Evolutionary conservation across 2,888 invertebrate species (phyloP).

Genomic region (Leucania comma): DNA sequence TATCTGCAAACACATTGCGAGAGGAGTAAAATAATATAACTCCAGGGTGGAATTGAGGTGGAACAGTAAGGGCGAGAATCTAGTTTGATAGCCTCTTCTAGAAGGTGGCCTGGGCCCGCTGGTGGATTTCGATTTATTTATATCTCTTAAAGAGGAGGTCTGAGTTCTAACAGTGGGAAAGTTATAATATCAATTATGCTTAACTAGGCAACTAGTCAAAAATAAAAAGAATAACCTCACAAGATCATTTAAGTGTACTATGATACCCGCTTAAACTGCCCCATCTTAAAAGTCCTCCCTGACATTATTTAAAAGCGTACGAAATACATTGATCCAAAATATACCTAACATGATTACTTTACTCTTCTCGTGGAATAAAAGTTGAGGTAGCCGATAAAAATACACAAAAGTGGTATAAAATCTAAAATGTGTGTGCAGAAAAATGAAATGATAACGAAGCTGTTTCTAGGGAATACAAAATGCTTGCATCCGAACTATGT

Average conservation of each 20-base stretch:
- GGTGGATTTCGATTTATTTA: too few species aligned
- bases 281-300: not conserved
- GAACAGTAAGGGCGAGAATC: not conserved
- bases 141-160: too few species aligned
- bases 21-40: not conserved
- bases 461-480: conserved; percentile 19
- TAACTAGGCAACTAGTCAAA: too few species aligned
- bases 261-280: not conserved
- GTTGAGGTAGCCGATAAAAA: conserved; percentile 11
- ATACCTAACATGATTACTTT: conserved; percentile 2
- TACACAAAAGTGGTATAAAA: conserved; percentile 10
- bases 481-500: conserved; percentile 49
- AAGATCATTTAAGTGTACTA: too few species aligned
- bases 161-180: too few species aligned
- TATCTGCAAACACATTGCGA: not conserved
- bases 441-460: conserved; percentile 27
- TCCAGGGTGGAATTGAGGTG: not conserved
- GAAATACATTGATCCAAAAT: not conserved
- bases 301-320: not conserved
- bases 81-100: not conserved
- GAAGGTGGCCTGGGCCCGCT: too few species aligned
- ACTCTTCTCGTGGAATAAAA: conserved; percentile 31
- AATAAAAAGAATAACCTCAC: too few species aligned
- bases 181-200: too few species aligned
- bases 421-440: conserved; percentile 19